phyloP scores from a whole-genome alignment of 2,797 vertebrate species.

The Lepilemur septentrionalis region DNA sequence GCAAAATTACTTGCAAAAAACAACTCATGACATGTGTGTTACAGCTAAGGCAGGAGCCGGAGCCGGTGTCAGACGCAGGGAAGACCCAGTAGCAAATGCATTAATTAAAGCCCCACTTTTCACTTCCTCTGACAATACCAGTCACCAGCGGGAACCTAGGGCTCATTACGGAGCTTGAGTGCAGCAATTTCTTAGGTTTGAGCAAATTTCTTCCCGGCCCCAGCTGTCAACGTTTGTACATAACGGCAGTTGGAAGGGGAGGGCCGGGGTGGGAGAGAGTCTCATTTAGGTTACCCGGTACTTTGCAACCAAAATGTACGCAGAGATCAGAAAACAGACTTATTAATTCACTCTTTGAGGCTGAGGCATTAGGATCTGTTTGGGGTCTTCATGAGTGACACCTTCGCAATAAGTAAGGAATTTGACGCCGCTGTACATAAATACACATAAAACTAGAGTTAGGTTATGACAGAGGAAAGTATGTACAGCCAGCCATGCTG shows the following conservation, averaged over 20 bases:
- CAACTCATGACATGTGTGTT: not conserved
- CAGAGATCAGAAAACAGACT: not conserved
- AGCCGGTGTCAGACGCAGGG: not conserved
- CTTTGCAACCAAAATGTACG: not conserved
- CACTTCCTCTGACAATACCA: constrained; percentile 27
- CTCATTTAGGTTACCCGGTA: not conserved
- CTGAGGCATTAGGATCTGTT: not conserved
- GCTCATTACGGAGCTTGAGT: constrained; percentile 22
- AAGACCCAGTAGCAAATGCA: not conserved
- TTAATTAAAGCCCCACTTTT: constrained; percentile 33
- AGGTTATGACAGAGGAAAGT: not conserved
- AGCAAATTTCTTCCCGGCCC: not conserved
- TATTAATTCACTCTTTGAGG: not conserved
- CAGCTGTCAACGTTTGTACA: not conserved
- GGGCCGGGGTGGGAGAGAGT: not conserved
- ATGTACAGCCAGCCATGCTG: not conserved
- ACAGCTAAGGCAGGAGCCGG: not conserved
- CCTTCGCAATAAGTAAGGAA: not conserved
- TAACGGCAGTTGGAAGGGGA: not conserved
- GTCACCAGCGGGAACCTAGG: not conserved
- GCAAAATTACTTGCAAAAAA: not conserved
- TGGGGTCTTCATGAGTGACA: not conserved
- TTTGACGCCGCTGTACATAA: not conserved
- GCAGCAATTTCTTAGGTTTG: not conserved
- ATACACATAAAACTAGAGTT: not conserved